Percentiles rank a stretch among this genome's conserved stretches.
These are phyloP conservation scores for Copidosoma aretas DNA, from an alignment of 2,888 invertebrate species.

Conservation along the genomic window DNA sequence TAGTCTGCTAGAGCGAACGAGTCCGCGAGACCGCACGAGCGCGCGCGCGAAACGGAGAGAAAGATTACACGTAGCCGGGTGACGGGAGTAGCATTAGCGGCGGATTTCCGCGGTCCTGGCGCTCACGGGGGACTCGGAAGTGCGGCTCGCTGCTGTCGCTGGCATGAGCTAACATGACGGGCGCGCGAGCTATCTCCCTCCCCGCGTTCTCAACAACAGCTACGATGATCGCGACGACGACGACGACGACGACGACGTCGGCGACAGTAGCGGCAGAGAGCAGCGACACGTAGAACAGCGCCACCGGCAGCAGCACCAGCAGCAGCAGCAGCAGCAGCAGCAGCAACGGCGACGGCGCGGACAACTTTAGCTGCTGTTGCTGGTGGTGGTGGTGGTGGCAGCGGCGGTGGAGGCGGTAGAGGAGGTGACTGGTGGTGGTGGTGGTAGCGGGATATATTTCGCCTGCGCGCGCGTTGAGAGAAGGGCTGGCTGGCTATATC, in stretches of 20 bases:
- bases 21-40: neutral
- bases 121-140: constrained; percentile 45
- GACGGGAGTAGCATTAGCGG: neutral
- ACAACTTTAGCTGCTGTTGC: constrained; percentile 1
- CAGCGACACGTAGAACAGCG: constrained; percentile 2
- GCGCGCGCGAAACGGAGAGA: neutral
- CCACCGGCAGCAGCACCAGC: neutral
- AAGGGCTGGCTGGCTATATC: neutral
- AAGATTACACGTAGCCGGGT: too few relatives aligned
- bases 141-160: constrained; percentile 51
- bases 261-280: neutral
- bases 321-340: constrained; percentile 10
- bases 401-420: neutral
- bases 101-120: constrained; percentile 18
- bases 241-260: neutral
- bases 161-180: constrained; percentile 48
- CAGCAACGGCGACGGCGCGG: constrained; percentile 6
- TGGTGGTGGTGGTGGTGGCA: neutral
- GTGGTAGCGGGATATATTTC: constrained; percentile 3
- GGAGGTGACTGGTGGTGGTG: neutral
- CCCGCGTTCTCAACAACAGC: constrained; percentile 8
- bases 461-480: constrained; percentile 3
- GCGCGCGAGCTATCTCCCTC: constrained; percentile 37
- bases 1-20: too few relatives aligned
- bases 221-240: neutral